Evolutionary conservation across 2,888 invertebrate species (phyloP).

Genomic region (Ormyrus nitidulus): DNA sequence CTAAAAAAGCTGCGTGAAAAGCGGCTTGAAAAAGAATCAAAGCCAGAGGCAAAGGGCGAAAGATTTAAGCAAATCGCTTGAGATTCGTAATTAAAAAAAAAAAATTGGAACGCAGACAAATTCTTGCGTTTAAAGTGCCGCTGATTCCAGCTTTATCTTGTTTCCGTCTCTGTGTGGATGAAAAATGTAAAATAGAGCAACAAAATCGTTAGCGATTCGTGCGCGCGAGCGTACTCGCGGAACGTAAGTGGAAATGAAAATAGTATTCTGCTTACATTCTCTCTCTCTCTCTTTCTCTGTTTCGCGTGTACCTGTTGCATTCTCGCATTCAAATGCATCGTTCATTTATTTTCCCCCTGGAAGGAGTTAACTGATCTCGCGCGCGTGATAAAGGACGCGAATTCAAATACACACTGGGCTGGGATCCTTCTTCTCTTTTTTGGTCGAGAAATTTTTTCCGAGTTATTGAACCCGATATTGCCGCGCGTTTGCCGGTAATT

Average conservation of each 20-base stretch:
- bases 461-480: no score
- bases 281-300: no score
- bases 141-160: neutral
- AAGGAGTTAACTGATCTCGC: conserved; percentile 23
- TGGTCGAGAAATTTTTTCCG: no score
- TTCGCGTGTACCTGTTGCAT: conserved; percentile 48
- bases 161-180: neutral
- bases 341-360: conserved; percentile 42
- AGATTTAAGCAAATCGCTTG: no score
- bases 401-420: neutral
- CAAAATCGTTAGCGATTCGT: conserved; percentile 42
- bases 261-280: conserved; percentile 37
- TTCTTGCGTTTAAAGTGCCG: neutral
- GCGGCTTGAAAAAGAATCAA: no score
- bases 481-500: no score
- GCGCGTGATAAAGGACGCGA: neutral
- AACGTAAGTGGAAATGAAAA: conserved; percentile 47
- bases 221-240: conserved; percentile 6
- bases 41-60: no score
- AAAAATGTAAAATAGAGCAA: conserved; percentile 18
- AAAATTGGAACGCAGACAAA: neutral
- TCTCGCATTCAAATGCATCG: conserved; percentile 55
- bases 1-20: no score
- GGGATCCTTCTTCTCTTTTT: no score
- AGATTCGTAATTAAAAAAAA: neutral